phyloP scores from a whole-genome alignment of 1,140 invertebrate genomes.

The Oscheius sp. region DNA sequence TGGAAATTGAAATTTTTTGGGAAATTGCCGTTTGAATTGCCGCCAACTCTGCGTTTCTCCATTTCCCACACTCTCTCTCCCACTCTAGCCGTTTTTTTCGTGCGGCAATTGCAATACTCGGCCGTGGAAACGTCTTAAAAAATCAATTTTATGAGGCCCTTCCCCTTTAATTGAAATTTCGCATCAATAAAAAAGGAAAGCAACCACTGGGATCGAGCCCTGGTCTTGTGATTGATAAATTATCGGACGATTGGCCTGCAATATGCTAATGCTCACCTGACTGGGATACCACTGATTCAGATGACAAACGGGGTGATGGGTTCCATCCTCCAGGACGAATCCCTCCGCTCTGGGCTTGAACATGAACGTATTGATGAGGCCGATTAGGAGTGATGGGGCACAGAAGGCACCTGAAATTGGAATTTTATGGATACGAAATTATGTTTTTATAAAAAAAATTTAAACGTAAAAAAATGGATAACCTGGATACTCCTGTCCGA shows the following conservation, averaged over 20 bases:
- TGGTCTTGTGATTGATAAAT: too few species aligned
- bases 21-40: too few species aligned
- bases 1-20: too few species aligned
- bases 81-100: too few species aligned
- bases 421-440: not conserved
- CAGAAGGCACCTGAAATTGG: slow-evolving; percentile 60
- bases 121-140: too few species aligned
- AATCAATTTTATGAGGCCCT: too few species aligned
- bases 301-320: slow-evolving; percentile 47
- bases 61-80: too few species aligned
- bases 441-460: not conserved
- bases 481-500: slow-evolving; percentile 43
- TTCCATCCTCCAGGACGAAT: slow-evolving; percentile 48
- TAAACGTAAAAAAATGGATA: not conserved
- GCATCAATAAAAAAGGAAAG: too few species aligned
- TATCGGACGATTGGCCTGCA: slow-evolving; percentile 2
- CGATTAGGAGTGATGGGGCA: slow-evolving; percentile 70
- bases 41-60: too few species aligned
- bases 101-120: too few species aligned
- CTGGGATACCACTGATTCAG: slow-evolving; percentile 58
- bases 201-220: too few species aligned
- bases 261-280: slow-evolving; percentile 47
- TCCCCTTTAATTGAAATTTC: too few species aligned
- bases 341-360: slow-evolving; percentile 59
- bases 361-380: slow-evolving; percentile 71